Evolutionary conservation across 2,113 vertebrate genomes (phyloP), one percentile per base, ranked within the genome.

Genomic region (Epinephelus lanceolatus): DNA sequence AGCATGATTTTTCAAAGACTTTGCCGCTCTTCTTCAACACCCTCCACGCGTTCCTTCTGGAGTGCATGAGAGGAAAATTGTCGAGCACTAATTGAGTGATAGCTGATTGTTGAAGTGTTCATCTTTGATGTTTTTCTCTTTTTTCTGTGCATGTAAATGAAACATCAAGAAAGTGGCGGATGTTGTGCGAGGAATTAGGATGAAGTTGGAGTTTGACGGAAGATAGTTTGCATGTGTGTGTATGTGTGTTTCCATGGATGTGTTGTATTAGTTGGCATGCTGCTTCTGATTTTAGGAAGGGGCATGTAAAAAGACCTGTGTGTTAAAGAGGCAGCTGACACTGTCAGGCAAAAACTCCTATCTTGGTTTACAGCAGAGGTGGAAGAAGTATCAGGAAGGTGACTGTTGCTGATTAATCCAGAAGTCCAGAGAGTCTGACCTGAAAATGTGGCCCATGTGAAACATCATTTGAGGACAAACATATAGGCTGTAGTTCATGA

Each of bases 1-100:
- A 89, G 83, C 85, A 83, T 66, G 84, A 86, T 88, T 92, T 91
- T 95, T 97, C 89, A 97, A 88, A 86, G 8, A 88, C 88, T 91
- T 80, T 76, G 76, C 66, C 85, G 86, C 91, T 86, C 92, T 84
- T 86, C 71, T 57, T 25, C 63, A 47, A 65, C 88, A 78, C 71
- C 85, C 89, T 89, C 75, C 82, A 60, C 6, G 11, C 76, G 18
- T 63, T 89, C 62, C 74, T 88, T 90, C 85, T 87, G 86, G 68
- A 40, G 78, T 59, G 80, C 84, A 93, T 80, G 84, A 91, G 87
- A 90, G 83, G 71, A 87, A 83, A 89, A 90, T 70, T 81, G 84
- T 86, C 13, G 62, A 86, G 89, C 69, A 9, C 92, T 94, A 94
- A 95, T 94, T 95, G 93, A 94, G 89, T 88, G 92, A 94, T 92